Percentiles rank a stretch among this genome's conserved stretches.
These are phyloP conservation scores for Graptemys geographica DNA, from an alignment of 2,797 vertebrate genomes.

Conservation along the genomic window DNA sequence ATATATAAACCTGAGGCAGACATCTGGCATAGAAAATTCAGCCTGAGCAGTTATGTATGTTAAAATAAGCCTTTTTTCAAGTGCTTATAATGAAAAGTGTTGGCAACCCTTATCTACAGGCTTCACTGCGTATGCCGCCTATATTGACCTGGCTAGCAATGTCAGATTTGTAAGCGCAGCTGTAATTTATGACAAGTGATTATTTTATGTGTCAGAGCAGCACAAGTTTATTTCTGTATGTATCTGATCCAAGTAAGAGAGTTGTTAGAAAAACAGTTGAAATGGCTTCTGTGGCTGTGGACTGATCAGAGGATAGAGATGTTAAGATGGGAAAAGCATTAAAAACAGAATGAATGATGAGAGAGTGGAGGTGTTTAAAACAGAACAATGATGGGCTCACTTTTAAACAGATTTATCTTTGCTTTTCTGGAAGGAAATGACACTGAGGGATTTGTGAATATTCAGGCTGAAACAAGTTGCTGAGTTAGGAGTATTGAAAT, in stretches of 20 bases:
- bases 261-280: not conserved
- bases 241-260: not conserved
- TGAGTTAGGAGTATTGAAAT: constrained; percentile 30
- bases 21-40: not conserved
- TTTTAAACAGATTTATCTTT: constrained; percentile 21
- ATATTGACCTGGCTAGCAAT: not conserved
- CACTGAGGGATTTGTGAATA: constrained; percentile 15
- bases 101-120: not conserved
- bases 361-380: constrained; percentile 24
- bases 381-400: constrained; percentile 12
- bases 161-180: not conserved
- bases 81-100: not conserved
- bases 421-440: constrained; percentile 37
- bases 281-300: not conserved
- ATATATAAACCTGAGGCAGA: not conserved
- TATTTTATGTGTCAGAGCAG: not conserved
- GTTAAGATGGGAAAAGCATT: not conserved
- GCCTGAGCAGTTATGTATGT: not conserved
- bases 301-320: not conserved
- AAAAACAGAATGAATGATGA: not conserved
- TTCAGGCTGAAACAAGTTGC: constrained; percentile 25
- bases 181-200: not conserved
- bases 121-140: no score
- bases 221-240: not conserved
- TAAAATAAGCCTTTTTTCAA: not conserved